Base-by-base conservation (phyloP, 2,797 vertebrate genomes). In the Girardinus metallicus region DNA sequence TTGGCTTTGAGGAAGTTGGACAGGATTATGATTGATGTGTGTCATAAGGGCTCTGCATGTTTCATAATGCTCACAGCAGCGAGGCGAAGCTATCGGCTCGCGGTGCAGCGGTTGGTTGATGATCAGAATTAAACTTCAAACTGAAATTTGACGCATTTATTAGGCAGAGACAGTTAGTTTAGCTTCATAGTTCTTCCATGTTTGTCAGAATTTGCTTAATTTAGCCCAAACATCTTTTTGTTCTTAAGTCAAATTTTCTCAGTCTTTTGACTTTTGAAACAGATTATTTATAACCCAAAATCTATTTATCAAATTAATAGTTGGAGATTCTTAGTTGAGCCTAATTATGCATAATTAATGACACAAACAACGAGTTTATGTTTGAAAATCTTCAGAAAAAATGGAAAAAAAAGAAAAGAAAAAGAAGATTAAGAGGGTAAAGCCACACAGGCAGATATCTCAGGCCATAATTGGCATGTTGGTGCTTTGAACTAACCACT, bases 321-420 rank as follows among this genome's bases (percentile, higher is more conserved):
- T 51, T 80, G 46, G 8, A 51, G 5, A 71, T 74, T 80, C 83
- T 75, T 46, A 73, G 39, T 79, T 71, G 49, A 79, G 62, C 31
- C 71, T 79, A 82, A 87, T 85, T 81, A 68, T 75, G 55, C 47
- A 84, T 80, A 79, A 82, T 68, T 76, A 82, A 81, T 75, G 34
- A 78, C 26, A 70, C 43, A 82, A 49, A 55, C 71, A 53, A 23
- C 8, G 4, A 77, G 39, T 55, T 64, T 0, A 36, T 78, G 49
- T 64, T 78, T 64, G 34, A 80, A 83, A 85, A 64, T 31, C 44
- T 46, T 71, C 46, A 77, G 57, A 72, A 47, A 66, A 23, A 39
- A 5, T 23, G 7, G 41, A 11, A 43, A 9, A 23, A 36, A 66
- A n/a, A 57, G 29, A 0, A 9, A 34, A 68, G n/a, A 41, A 60